Base-by-base conservation (phyloP, 1,140 invertebrate genomes). In the Melitaea cinxia region DNA sequence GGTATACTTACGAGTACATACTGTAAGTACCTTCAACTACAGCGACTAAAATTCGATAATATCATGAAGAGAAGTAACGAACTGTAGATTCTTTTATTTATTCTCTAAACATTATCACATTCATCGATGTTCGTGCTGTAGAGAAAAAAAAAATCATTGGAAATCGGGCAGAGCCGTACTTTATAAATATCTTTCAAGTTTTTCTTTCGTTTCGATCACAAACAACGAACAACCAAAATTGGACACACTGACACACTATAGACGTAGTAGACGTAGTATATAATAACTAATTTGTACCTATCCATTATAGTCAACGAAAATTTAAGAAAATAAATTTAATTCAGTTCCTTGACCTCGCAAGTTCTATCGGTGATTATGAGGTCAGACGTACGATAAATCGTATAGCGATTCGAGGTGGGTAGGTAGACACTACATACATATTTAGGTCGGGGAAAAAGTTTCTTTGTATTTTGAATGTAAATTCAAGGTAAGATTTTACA, bases 291-390 rank as follows among this genome's bases (percentile, higher is more conserved):
- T n/a, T n/a, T n/a, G n/a, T n/a, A n/a, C n/a, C n/a, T n/a, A n/a
- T n/a, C n/a, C n/a, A n/a, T n/a, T n/a, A n/a, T n/a, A n/a, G n/a
- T n/a, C n/a, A n/a, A n/a, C n/a, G n/a, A n/a, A n/a, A n/a, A n/a
- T n/a, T n/a, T n/a, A n/a, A n/a, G n/a, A n/a, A n/a, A n/a, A 26
- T 23, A 14, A 26, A 56, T 56, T 56, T 15, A 56, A 56, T 39
- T 56, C 24, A 14, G 35, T 39, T 39, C 26, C 54, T 56, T 45
- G 54, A 56, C 23, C 54, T 56, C 39, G 37, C 33, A 37, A 39
- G 26, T 56, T 54, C 37, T 23, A 39, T 39, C 53, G 33, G 10
- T 39, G 53, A 56, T 56, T 56, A 28, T 56, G 53, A 56, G 53
- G 53, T 56, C 53, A 56, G 2, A 26, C 53, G 53, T 26, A 26